These are phyloP conservation scores for Brachionus koreanus DNA, from an alignment of 1,140 invertebrate species.

Conservation along the genomic window DNA sequence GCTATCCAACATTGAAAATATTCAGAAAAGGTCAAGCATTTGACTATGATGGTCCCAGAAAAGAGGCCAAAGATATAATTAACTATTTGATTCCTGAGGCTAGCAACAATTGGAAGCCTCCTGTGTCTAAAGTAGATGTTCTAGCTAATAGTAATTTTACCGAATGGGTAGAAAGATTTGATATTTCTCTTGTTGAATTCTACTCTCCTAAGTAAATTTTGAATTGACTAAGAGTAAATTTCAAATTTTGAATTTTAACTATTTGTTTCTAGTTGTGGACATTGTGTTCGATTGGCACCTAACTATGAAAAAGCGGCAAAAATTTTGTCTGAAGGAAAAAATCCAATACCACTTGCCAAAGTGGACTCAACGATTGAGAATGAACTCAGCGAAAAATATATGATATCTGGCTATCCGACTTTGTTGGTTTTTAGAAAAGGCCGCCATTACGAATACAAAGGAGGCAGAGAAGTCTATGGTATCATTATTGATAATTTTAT, in stretches of 20 bases:
- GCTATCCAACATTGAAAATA: conserved; percentile 97
- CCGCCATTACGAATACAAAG: conserved; percentile 21
- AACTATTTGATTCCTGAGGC: conserved; percentile 3
- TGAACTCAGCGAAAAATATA: conserved; percentile 78
- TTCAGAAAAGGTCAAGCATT: conserved; percentile 73
- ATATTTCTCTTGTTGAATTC: conserved; percentile 34
- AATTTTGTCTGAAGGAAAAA: not conserved
- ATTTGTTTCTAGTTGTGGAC: conserved; percentile 45
- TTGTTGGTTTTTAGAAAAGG: conserved; percentile 93
- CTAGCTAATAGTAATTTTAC: not conserved
- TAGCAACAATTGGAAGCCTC: conserved; percentile 13
- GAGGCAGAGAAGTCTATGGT: conserved; percentile 32
- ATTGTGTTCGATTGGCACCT: conserved; percentile 91
- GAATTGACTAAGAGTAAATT: no score
- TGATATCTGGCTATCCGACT: conserved; percentile 89
- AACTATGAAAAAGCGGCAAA: conserved; percentile 85
- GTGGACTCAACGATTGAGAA: conserved; percentile 92
- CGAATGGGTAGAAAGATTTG: conserved; percentile 25
- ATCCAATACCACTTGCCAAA: conserved; percentile 79
- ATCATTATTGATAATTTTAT: not conserved
- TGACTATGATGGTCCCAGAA: conserved; percentile 19
- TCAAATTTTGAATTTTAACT: no score
- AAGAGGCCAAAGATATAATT: conserved; percentile 21
- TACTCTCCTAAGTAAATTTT: conserved; percentile 19
- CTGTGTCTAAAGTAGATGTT: not conserved